Evolutionary conservation across 2,888 invertebrate species (phyloP).

Genomic region (Panzeria rudis): DNA sequence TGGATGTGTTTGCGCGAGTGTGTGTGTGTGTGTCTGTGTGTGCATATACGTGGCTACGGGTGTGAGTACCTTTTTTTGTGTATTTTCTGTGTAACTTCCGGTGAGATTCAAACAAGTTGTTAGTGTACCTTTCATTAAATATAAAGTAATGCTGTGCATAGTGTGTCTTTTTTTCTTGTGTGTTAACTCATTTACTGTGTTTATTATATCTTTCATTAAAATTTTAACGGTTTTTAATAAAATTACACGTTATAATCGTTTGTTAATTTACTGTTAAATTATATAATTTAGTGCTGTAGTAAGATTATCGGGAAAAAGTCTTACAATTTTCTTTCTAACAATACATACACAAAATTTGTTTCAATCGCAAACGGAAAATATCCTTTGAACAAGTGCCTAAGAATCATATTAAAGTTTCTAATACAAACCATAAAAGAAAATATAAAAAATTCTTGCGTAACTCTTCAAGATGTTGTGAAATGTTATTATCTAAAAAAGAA

Average conservation of each 20-base stretch:
- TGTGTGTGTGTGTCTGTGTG: neutral
- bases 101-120: slow-evolving; percentile 76
- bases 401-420: slow-evolving; percentile 14
- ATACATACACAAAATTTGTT: slow-evolving; percentile 58
- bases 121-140: slow-evolving; percentile 65
- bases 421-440: neutral
- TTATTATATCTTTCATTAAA: slow-evolving; percentile 16
- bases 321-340: slow-evolving; percentile 2
- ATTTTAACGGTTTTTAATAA: neutral
- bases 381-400: neutral
- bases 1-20: neutral
- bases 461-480: slow-evolving; percentile 84
- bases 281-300: neutral
- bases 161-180: slow-evolving; percentile 21
- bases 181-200: neutral
- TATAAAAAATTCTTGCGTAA: slow-evolving; percentile 78
- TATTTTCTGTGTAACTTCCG: slow-evolving; percentile 67
- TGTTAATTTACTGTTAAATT: neutral
- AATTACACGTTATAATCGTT: neutral
- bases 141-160: slow-evolving; percentile 51
- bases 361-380: neutral
- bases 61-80: slow-evolving; percentile 55
- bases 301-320: slow-evolving; percentile 1
- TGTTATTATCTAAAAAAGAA: slow-evolving; percentile 75
- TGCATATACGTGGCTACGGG: neutral